Evolutionary conservation across 2,113 vertebrate species (phyloP).

Genomic region (Mesitornis unicolor): DNA sequence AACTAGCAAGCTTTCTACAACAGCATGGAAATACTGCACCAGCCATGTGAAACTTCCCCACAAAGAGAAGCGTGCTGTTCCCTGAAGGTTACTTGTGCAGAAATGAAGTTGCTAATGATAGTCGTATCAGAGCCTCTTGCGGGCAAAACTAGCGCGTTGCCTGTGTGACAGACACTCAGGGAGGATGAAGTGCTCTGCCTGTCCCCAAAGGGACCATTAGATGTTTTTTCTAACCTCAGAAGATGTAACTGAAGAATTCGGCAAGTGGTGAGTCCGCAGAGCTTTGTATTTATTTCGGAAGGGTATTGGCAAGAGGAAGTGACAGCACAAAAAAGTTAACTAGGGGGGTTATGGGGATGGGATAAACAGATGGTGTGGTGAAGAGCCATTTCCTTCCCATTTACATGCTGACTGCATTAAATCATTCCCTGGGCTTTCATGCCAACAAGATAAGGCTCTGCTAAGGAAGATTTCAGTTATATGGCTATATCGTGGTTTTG

Average conservation of each 20-base stretch:
- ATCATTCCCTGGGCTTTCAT: slow-evolving; percentile 10
- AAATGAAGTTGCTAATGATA: background rate
- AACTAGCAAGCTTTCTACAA: background rate
- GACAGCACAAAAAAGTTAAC: background rate
- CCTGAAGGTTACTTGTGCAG: background rate
- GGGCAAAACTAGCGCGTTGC: background rate
- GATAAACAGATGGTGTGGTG: slow-evolving; percentile 22
- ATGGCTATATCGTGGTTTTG: background rate
- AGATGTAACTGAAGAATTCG: background rate
- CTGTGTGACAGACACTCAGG: background rate
- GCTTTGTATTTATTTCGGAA: background rate
- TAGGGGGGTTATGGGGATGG: background rate
- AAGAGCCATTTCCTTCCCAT: slow-evolving; percentile 32
- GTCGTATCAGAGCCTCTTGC: background rate
- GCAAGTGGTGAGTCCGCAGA: background rate
- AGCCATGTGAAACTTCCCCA: background rate
- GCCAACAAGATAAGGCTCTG: background rate
- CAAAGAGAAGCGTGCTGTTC: background rate
- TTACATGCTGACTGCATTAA: background rate
- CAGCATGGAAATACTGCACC: background rate
- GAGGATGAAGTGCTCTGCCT: background rate
- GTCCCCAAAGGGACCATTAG: background rate
- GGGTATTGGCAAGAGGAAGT: background rate
- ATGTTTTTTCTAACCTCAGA: background rate
- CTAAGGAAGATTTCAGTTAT: background rate